A percentile compares a stretch with the other conserved stretches of the same genome.
Conservation (phyloP, 2,797 vertebrate genomes). For the Betta splendens region DNA sequence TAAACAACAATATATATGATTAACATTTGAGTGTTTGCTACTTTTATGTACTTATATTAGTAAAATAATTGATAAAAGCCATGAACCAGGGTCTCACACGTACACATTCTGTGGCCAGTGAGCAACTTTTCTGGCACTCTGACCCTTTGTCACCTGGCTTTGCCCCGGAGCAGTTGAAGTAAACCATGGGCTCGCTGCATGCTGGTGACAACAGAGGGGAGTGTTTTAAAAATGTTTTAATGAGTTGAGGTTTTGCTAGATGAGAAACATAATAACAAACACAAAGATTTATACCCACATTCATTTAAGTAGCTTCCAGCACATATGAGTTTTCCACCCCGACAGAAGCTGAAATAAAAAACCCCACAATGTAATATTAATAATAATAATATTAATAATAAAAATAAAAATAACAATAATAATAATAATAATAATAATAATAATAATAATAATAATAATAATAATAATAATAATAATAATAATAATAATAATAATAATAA, state of each 20-base stretch:
- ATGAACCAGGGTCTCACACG: conserved; percentile 51
- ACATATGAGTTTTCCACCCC: conserved; percentile 80
- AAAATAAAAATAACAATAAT: too few species aligned
- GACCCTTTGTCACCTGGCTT: conserved; percentile 67
- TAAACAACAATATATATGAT: conserved; percentile 45
- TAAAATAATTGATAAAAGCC: too few species aligned
- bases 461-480: too few species aligned
- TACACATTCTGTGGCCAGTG: conserved; percentile 86
- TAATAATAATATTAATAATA: too few species aligned
- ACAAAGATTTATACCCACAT: conserved; percentile 58
- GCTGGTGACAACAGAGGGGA: conserved; percentile 72
- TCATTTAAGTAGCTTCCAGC: conserved; percentile 48
- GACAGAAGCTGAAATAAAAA: conserved; percentile 80
- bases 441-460: too few species aligned
- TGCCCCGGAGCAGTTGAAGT: conserved; percentile 83
- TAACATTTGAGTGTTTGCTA: conserved; percentile 3
- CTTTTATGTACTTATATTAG: conserved; percentile 1
- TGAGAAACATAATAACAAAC: neutral
- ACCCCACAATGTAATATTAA: too few species aligned
- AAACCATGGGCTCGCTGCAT: conserved; percentile 85
- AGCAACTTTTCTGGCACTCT: conserved; percentile 90
- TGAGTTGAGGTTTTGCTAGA: too few species aligned
- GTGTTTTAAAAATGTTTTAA: conserved; percentile 26
- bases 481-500: too few species aligned
- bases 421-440: too few species aligned